Evolutionary conservation across 2,888 invertebrate genomes (phyloP).

Genomic region (Dinocampus coccinellae): DNA sequence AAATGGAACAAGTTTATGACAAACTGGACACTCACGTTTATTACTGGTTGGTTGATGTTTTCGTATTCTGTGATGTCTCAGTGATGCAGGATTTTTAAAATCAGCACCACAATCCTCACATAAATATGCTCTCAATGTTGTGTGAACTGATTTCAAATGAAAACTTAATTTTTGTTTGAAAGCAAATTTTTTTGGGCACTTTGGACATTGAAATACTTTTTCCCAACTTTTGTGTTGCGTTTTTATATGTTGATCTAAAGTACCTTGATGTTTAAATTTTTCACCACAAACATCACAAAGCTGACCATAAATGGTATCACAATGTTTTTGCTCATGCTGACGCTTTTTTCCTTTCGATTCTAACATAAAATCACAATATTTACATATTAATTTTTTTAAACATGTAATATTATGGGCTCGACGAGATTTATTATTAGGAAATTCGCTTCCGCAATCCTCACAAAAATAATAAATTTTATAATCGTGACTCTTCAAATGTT

Average conservation of each 20-base stretch:
- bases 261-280: constrained; percentile 66
- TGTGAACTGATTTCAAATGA: constrained; percentile 66
- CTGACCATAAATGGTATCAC: constrained; percentile 62
- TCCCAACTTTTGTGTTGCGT: constrained; percentile 66
- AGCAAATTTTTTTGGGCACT: constrained; percentile 66
- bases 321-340: constrained; percentile 67
- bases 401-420: constrained; percentile 60
- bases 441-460: constrained; percentile 64
- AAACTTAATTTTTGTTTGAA: constrained; percentile 66
- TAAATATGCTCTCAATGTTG: constrained; percentile 61
- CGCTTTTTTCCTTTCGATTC: constrained; percentile 66
- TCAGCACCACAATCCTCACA: constrained; percentile 68
- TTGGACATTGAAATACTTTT: constrained; percentile 65
- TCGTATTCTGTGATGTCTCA: constrained; percentile 65
- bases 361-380: constrained; percentile 58
- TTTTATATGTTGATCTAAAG: constrained; percentile 66
- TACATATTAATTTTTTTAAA: constrained; percentile 61
- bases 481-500: constrained; percentile 63
- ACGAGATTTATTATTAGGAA: constrained; percentile 61
- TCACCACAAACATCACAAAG: constrained; percentile 66
- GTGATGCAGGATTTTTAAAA: constrained; percentile 66
- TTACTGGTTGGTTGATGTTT: constrained; percentile 65
- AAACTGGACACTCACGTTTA: constrained; percentile 64
- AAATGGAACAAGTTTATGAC: constrained; percentile 64
- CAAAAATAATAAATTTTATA: constrained; percentile 63